A percentile compares a stretch with the other conserved stretches of the same genome.
phyloP scores from a whole-genome alignment of 2,888 invertebrate species.

The Onthophagus sagittarius region DNA sequence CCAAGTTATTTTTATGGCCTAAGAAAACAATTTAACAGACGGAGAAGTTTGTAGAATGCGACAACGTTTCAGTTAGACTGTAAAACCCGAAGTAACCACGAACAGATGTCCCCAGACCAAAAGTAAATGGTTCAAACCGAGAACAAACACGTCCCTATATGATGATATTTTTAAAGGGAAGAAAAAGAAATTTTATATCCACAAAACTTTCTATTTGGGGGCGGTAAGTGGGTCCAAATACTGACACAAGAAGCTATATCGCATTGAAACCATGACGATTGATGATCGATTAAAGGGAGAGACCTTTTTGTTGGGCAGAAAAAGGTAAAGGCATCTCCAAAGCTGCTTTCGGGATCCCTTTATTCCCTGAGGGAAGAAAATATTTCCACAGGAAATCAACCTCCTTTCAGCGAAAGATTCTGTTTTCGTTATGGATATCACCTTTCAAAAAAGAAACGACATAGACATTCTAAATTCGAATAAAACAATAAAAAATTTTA shows the following conservation, averaged over 20 bases:
- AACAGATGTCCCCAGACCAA: neutral
- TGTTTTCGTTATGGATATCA: neutral
- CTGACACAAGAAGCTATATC: neutral
- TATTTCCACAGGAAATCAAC: neutral
- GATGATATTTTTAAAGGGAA: neutral
- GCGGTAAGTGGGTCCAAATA: neutral
- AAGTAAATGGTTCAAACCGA: neutral
- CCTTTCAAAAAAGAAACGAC: neutral
- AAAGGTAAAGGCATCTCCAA: neutral
- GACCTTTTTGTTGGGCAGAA: neutral
- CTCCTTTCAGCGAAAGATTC: neutral
- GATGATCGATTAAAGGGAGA: neutral
- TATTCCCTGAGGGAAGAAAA: neutral
- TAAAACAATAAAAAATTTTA: no score
- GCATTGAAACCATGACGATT: neutral
- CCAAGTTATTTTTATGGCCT: neutral
- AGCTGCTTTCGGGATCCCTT: neutral
- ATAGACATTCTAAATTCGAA: no score
- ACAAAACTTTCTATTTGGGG: neutral
- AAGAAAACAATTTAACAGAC: neutral
- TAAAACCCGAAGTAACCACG: neutral
- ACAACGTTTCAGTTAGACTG: neutral
- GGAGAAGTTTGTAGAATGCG: neutral
- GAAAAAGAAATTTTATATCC: neutral
- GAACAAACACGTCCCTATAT: neutral